These are phyloP conservation scores for Neodiprion pinetum DNA, from an alignment of 1,140 invertebrate genomes.

Conservation along the genomic window DNA sequence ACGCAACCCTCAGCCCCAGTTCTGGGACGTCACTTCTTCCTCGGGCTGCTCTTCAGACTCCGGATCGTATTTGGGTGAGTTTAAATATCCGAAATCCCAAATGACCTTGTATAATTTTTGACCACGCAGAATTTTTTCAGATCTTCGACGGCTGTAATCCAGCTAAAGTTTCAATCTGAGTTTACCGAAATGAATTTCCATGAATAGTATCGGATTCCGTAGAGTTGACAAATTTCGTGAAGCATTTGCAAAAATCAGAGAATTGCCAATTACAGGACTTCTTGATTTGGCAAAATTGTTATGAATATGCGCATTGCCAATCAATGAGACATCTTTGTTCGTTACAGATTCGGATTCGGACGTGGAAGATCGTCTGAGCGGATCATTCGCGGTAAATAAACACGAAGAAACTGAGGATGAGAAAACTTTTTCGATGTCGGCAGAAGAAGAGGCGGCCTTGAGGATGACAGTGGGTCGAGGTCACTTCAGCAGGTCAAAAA, in stretches of 20 bases:
- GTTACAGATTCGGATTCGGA: conserved; percentile 32
- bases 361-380: conserved; percentile 22
- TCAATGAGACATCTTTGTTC: neutral
- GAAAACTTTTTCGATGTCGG: conserved; percentile 34
- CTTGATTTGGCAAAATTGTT: too few relatives aligned
- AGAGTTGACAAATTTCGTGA: too few relatives aligned
- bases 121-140: too few relatives aligned
- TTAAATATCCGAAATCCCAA: too few relatives aligned
- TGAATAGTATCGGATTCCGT: conserved; percentile 10
- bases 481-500: conserved; percentile 49
- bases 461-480: conserved; percentile 48
- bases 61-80: conserved; percentile 3
- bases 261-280: too few relatives aligned
- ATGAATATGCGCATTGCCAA: too few relatives aligned
- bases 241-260: too few relatives aligned
- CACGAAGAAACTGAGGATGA: conserved; percentile 12
- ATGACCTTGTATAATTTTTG: too few relatives aligned
- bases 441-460: conserved; percentile 48
- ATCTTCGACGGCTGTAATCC: too few relatives aligned
- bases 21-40: conserved; percentile 40
- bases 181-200: too few relatives aligned
- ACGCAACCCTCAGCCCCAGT: conserved; percentile 34
- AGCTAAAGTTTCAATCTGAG: too few relatives aligned
- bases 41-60: conserved; percentile 39
- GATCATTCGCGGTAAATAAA: conserved; percentile 22